Conservation (phyloP, 2,113 vertebrate genomes). For the Podarcis cretensis region DNA sequence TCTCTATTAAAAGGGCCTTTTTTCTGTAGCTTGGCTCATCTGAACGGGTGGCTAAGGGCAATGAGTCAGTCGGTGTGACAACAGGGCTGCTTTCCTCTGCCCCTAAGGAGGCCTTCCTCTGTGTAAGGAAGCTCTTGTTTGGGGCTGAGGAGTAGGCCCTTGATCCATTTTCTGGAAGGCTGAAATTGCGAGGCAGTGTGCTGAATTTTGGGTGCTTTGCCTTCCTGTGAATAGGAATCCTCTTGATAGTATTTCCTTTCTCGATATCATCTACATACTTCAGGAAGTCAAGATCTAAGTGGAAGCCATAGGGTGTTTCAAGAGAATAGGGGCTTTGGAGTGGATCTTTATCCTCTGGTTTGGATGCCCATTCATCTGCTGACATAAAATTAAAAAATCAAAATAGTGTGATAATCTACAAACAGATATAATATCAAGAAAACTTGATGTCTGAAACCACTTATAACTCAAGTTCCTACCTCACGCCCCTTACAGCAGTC, state of each 20-base stretch:
- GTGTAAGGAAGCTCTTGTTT: conserved; percentile 80
- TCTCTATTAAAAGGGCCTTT: conserved; percentile 68
- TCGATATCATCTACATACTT: conserved; percentile 99
- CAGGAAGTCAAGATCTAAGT: conserved; percentile 95
- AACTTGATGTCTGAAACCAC: background rate
- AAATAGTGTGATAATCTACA: background rate
- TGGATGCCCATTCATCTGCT: conserved; percentile 83
- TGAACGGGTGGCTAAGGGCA: conserved; percentile 41
- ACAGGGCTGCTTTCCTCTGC: conserved; percentile 78
- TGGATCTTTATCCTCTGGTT: conserved; percentile 78
- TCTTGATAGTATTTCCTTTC: conserved; percentile 96
- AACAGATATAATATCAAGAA: background rate
- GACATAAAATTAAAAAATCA: conserved; percentile 49
- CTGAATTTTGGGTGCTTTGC: conserved; percentile 93
- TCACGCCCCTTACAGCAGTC: background rate
- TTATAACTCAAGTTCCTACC: background rate
- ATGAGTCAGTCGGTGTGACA: conserved; percentile 51
- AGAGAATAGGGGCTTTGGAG: conserved; percentile 92
- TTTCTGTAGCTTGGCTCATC: conserved; percentile 71
- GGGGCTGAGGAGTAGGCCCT: conserved; percentile 53
- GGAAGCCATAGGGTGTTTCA: conserved; percentile 97
- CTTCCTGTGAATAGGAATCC: conserved; percentile 90
- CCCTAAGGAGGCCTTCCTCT: conserved; percentile 82
- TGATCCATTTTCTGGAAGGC: conserved; percentile 85
- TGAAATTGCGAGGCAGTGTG: conserved; percentile 96